A percentile compares a stretch with the other conserved stretches of the same genome.
phyloP scores from a whole-genome alignment of 2,797 vertebrate genomes.

The Crypturellus tataupa region DNA sequence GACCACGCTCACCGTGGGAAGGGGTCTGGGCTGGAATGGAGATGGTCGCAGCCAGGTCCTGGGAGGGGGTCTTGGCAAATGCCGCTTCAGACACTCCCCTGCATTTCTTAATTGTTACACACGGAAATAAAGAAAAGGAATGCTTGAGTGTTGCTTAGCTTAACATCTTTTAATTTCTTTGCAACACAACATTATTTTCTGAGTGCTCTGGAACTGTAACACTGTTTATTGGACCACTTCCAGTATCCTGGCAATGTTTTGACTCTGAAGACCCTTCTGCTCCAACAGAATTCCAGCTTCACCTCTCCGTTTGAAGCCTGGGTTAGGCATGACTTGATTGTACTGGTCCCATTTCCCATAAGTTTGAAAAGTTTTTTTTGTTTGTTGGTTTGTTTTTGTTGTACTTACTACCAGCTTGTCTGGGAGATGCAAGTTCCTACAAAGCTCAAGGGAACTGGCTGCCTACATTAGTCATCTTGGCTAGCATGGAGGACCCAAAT shows the following conservation, averaged over 20 bases:
- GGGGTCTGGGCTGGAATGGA: neutral
- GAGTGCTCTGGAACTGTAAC: neutral
- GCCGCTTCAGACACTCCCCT: neutral
- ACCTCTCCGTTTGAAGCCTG: neutral
- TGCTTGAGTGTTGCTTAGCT: neutral
- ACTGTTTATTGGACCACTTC: neutral
- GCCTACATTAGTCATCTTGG: neutral
- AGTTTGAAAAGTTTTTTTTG: too few relatives aligned
- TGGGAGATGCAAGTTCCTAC: too few relatives aligned
- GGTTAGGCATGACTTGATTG: neutral
- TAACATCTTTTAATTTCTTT: neutral
- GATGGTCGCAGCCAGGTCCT: neutral
- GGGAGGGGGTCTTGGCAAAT: neutral
- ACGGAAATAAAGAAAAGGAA: neutral
- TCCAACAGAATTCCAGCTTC: neutral
- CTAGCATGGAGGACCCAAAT: neutral
- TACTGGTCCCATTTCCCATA: neutral
- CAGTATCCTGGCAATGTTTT: neutral
- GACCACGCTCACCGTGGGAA: neutral
- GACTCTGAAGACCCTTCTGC: neutral
- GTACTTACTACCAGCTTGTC: neutral
- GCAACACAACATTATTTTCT: neutral
- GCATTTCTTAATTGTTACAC: neutral
- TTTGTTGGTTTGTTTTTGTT: neutral
- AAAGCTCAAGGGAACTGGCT: neutral